phyloP scores from a whole-genome alignment of 2,797 vertebrate species.

The Capromys pilorides region DNA sequence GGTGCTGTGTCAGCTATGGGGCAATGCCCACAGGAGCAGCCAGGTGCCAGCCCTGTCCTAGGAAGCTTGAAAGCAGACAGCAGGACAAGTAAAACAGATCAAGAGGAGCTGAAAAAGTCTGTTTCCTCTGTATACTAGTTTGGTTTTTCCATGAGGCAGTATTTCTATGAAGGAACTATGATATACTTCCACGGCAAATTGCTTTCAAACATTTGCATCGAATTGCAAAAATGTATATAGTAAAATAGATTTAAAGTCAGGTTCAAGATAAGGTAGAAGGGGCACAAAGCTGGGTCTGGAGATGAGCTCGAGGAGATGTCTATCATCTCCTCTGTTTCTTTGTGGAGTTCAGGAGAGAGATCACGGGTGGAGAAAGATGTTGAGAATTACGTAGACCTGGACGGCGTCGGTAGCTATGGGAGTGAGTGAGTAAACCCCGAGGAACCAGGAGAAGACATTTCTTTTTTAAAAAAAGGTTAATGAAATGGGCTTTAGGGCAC shows the following conservation, averaged over 20 bases:
- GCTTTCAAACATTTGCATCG: neutral
- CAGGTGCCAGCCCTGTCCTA: neutral
- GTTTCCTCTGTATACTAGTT: neutral
- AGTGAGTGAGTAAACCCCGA: neutral
- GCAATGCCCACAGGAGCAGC: neutral
- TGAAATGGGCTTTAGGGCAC: neutral
- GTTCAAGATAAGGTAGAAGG: neutral
- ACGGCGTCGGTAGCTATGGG: too few relatives aligned
- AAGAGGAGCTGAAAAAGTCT: neutral
- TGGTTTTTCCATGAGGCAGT: neutral
- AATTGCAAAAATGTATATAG: neutral
- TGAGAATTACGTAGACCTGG: neutral
- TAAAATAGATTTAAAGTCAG: neutral
- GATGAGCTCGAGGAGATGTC: rapidly evolving
- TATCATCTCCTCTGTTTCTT: neutral
- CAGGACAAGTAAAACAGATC: neutral
- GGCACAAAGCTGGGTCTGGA: neutral
- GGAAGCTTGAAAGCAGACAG: neutral
- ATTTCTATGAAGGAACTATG: neutral
- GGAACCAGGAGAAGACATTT: neutral
- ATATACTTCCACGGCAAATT: neutral
- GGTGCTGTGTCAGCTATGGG: neutral
- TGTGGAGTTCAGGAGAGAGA: neutral
- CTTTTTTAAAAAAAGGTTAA: neutral
- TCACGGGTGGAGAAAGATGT: neutral